These are phyloP conservation scores for Ophonus ardosiacus DNA, from an alignment of 2,888 invertebrate genomes.

Conservation along the genomic window DNA sequence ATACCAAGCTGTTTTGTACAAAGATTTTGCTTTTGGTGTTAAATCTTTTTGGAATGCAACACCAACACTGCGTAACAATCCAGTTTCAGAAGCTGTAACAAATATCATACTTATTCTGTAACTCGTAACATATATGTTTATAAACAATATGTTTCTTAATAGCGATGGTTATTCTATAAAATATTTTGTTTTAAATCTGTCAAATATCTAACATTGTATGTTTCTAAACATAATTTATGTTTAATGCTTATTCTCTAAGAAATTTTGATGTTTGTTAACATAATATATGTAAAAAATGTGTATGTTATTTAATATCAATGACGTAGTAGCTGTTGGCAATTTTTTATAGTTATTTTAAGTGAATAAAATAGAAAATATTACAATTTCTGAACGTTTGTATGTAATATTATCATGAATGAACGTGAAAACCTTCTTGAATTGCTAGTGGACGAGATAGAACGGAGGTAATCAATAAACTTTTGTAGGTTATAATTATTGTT, in stretches of 20 bases:
- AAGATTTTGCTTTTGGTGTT: background rate
- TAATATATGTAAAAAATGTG: background rate
- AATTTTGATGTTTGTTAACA: background rate
- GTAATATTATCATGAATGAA: background rate
- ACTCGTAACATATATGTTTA: background rate
- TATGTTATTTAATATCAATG: background rate
- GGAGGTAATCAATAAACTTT: background rate
- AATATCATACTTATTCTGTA: background rate
- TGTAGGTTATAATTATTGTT: background rate
- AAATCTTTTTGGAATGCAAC: background rate
- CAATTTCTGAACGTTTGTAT: background rate
- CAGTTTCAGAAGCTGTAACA: too few relatives aligned
- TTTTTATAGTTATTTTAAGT: background rate
- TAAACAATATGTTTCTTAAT: background rate
- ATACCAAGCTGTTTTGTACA: background rate
- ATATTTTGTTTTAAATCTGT: background rate
- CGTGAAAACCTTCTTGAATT: background rate
- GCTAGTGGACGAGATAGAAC: background rate
- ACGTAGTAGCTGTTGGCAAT: background rate
- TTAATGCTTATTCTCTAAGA: background rate
- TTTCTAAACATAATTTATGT: background rate
- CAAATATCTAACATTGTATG: slow-evolving; percentile 9
- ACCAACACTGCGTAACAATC: too few relatives aligned
- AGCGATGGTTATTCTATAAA: background rate
- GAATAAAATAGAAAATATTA: background rate